These are phyloP conservation scores for Sweltsa coloradensis DNA, from an alignment of 1,140 invertebrate genomes.

Conservation along the genomic window DNA sequence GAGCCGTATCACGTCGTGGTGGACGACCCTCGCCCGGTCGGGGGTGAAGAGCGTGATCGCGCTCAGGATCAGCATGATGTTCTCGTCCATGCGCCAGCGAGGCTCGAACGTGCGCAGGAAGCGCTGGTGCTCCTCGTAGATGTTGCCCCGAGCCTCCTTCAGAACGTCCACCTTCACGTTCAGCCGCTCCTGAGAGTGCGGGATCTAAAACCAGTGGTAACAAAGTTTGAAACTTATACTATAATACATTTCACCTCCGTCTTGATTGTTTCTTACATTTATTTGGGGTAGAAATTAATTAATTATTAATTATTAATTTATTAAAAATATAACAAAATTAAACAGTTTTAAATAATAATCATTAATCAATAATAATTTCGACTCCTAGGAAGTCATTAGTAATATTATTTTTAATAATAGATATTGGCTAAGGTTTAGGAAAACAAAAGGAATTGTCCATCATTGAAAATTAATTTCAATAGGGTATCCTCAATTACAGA, in stretches of 20 bases:
- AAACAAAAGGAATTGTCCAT: too few relatives aligned
- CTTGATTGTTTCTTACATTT: not conserved
- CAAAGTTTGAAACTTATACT: not conserved
- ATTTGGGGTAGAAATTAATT: not conserved
- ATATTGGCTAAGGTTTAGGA: too few relatives aligned
- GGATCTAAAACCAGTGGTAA: slow-evolving; percentile 43
- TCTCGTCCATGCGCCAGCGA: slow-evolving; percentile 68
- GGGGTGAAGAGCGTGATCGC: slow-evolving; percentile 83
- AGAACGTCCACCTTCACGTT: slow-evolving; percentile 73
- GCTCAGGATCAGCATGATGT: slow-evolving; percentile 78
- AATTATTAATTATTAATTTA: not conserved
- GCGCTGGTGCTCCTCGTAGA: slow-evolving; percentile 70
- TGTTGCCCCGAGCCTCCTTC: slow-evolving; percentile 73
- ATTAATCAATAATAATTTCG: too few relatives aligned
- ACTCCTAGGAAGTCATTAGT: too few relatives aligned
- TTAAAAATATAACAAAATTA: too few relatives aligned
- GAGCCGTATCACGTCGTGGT: slow-evolving; percentile 71
- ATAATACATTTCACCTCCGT: not conserved
- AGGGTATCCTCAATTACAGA: too few relatives aligned
- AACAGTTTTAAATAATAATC: too few relatives aligned
- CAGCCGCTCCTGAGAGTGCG: slow-evolving; percentile 55
- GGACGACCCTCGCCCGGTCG: slow-evolving; percentile 62
- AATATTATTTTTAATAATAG: too few relatives aligned
- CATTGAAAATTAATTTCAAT: too few relatives aligned
- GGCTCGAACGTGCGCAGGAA: slow-evolving; percentile 72